Percentiles rank a stretch among this genome's conserved stretches.
Conservation (phyloP, 1,140 invertebrate species). For the Camponotus vicinus region DNA sequence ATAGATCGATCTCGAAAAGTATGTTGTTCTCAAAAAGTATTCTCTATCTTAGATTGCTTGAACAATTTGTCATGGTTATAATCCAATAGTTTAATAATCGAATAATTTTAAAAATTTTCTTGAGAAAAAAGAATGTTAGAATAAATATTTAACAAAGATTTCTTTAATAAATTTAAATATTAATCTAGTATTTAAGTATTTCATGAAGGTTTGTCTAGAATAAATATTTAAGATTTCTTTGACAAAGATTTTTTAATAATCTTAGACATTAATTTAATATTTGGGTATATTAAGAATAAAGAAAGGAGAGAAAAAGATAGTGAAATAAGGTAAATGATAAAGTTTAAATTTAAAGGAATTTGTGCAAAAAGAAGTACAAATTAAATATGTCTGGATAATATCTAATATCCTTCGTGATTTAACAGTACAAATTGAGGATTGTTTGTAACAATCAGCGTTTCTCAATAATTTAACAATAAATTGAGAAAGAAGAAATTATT, state of each 20-base stretch:
- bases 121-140: neutral
- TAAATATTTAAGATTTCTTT: neutral
- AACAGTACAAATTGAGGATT: no score
- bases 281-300: neutral
- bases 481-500: no score
- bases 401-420: no score
- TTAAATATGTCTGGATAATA: no score
- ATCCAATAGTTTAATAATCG: neutral
- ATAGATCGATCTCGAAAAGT: neutral
- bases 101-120: neutral
- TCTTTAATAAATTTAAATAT: conserved; percentile 3
- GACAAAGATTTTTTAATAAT: neutral
- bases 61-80: conserved; percentile 7
- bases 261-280: neutral
- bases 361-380: no score
- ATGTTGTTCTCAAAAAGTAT: neutral
- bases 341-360: no score
- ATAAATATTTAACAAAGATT: neutral
- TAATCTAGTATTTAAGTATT: neutral
- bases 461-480: neutral
- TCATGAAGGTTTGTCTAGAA: neutral
- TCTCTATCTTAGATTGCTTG: neutral
- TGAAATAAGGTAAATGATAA: neutral
- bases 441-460: neutral
- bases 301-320: neutral